Evolutionary conservation across 2,888 invertebrate species (phyloP), one percentile per base, ranked within the genome.

Genomic region (Scaptomyza reducta): DNA sequence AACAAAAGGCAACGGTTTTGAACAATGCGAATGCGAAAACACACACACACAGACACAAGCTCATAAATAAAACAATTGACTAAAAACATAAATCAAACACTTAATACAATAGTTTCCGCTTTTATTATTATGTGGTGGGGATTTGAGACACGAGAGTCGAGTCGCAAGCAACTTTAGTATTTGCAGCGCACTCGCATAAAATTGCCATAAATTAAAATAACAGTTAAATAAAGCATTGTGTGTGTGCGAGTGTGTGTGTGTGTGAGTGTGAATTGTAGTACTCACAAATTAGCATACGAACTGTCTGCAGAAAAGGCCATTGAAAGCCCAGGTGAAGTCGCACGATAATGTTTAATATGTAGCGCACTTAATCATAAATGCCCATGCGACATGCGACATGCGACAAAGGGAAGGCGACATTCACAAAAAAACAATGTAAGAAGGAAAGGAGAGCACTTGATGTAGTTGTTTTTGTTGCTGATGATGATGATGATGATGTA

Each of bases 61-160:
- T 86, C 88, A 88, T 84, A 88, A 84, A 84, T 87, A 87, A 87
- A 88, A 88, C 83, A 86, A 84, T 84, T 84, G 83, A 84, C 81
- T 81, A 78, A 84, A 81, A 76, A 74, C 87, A 84, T 84, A 84
- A 84, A 84, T 84, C 84, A 84, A 84, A 84, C 84, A 84, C 84
- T 84, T 84, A 88, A 84, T 88, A 84, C 88, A 84, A 84, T 84
- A 84, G 84, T 88, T 84, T 84, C 84, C 84, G 88, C 84, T 84
- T 87, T 84, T 84, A 87, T 88, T 88, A 88, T 87, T 84, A 88
- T 84, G 83, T 84, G 75, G 69, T 81, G 67, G 78, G 40, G 16
- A 16, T 16, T 38, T 16, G 40, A 40, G 40, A 40, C 40, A 16
- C 40, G 40, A 40, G 16, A 40, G 16, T 16, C 38, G 40, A 38